A percentile compares a stretch with the other conserved stretches of the same genome.
Evolutionary conservation across 2,888 invertebrate genomes (phyloP).

Genomic region (Lamellibrachia columna): DNA sequence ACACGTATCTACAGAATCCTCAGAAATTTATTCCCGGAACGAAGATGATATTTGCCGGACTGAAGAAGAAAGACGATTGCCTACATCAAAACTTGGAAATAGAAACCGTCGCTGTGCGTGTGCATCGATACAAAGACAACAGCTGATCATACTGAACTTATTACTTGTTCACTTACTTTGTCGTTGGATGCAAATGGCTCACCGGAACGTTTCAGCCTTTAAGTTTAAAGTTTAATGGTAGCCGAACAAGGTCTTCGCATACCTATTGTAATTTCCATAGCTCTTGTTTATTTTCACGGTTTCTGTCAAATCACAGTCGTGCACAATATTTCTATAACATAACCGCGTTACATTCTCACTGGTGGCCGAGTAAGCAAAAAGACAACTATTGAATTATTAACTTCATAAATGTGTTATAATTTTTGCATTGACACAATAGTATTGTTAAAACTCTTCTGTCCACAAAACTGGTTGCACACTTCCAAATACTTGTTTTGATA

Average conservation of each 20-base stretch:
- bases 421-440: too few relatives aligned
- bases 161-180: not conserved
- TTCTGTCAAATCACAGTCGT: not conserved
- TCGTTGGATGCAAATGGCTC: not conserved
- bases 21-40: conserved; percentile 99
- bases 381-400: not conserved
- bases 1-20: conserved; percentile 95
- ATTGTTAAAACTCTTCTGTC: too few relatives aligned
- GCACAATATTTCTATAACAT: not conserved
- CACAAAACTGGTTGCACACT: too few relatives aligned
- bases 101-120: not conserved
- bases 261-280: not conserved
- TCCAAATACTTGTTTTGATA: too few relatives aligned
- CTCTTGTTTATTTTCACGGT: not conserved
- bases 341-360: not conserved
- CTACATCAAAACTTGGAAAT: conserved; percentile 75
- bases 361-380: not conserved
- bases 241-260: not conserved
- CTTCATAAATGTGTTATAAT: not conserved
- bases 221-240: not conserved
- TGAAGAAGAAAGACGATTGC: conserved; percentile 96
- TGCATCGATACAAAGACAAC: not conserved
- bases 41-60: conserved; percentile 98
- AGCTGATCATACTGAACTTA: not conserved
- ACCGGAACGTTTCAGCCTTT: not conserved